These are phyloP conservation scores for Drosophila repleta DNA, from an alignment of 1,140 invertebrate genomes.

Conservation along the genomic window DNA sequence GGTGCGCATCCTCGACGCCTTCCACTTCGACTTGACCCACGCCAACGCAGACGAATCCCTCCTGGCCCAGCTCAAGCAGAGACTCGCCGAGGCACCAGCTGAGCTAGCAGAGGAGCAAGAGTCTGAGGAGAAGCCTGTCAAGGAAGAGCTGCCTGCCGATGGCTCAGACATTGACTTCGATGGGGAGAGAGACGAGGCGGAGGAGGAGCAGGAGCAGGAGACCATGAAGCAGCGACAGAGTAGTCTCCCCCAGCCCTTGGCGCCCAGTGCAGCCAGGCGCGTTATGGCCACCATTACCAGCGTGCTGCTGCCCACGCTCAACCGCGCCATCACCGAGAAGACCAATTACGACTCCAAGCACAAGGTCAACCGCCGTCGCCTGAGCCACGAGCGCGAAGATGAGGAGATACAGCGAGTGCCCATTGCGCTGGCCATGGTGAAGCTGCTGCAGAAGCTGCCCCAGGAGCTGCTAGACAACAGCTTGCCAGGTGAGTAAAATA, in stretches of 20 bases:
- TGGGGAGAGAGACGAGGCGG: conserved; percentile 58
- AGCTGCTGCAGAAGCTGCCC: conserved; percentile 95
- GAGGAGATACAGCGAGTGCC: conserved; percentile 96
- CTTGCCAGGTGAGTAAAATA: conserved; percentile 86
- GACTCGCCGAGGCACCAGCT: conserved; percentile 31
- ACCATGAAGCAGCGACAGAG: conserved; percentile 30
- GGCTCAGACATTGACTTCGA: conserved; percentile 57
- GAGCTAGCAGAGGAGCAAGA: conserved; percentile 63
- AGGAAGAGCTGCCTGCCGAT: conserved; percentile 51
- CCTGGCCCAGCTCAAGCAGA: conserved; percentile 46
- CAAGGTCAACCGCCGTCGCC: conserved; percentile 90
- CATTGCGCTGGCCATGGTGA: conserved; percentile 95
- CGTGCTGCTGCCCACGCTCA: conserved; percentile 85
- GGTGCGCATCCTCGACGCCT: conserved; percentile 93
- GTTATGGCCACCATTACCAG: conserved; percentile 88
- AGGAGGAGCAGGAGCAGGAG: conserved; percentile 68
- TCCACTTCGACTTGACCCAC: conserved; percentile 95
- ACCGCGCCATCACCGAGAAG: conserved; percentile 88
- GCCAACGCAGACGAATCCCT: conserved; percentile 80
- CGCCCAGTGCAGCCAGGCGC: conserved; percentile 88
- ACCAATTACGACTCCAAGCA: conserved; percentile 91
- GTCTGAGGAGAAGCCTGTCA: conserved; percentile 55
- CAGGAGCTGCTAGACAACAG: conserved; percentile 89
- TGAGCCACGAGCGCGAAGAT: conserved; percentile 89
- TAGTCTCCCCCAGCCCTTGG: conserved; percentile 84